A percentile compares a stretch with the other conserved stretches of the same genome.
Evolutionary conservation across 2,113 vertebrate species (phyloP).

Genomic region (Thalassarche chlororhynchos): DNA sequence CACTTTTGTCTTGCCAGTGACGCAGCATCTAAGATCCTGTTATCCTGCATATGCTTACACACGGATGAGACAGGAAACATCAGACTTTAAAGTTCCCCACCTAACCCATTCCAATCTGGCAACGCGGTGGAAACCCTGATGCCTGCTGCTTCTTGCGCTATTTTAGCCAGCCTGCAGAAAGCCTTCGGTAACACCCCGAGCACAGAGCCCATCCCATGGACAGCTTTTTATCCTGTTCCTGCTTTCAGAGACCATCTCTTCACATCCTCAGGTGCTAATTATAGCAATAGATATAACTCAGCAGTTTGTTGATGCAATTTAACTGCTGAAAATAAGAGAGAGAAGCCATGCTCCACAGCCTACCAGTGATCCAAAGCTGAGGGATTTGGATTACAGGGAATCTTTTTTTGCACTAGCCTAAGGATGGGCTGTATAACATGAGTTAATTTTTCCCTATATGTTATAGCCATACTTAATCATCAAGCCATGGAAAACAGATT

Average conservation of each 20-base stretch:
- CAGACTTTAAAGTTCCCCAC: neutral
- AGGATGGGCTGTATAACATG: neutral
- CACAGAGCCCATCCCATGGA: neutral
- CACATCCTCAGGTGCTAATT: neutral
- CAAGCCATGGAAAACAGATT: neutral
- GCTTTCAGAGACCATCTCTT: neutral
- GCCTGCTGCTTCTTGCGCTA: neutral
- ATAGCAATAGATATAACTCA: neutral
- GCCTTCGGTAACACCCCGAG: neutral
- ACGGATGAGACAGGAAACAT: neutral
- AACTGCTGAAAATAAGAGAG: neutral
- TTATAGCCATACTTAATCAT: neutral
- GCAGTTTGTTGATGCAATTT: neutral
- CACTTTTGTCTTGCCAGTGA: neutral
- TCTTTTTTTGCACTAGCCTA: neutral
- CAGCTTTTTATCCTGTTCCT: neutral
- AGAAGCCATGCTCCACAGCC: neutral
- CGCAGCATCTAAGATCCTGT: neutral
- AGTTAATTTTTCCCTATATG: neutral
- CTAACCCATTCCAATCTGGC: neutral
- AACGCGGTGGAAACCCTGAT: fast-evolving
- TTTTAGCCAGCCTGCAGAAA: neutral
- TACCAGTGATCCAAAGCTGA: neutral
- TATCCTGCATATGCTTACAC: neutral
- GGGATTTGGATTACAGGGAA: neutral